Percentiles rank a stretch among this genome's conserved stretches.
These are phyloP conservation scores for Ptychoptera contaminata DNA, from an alignment of 2,888 invertebrate species.

Conservation along the genomic window DNA sequence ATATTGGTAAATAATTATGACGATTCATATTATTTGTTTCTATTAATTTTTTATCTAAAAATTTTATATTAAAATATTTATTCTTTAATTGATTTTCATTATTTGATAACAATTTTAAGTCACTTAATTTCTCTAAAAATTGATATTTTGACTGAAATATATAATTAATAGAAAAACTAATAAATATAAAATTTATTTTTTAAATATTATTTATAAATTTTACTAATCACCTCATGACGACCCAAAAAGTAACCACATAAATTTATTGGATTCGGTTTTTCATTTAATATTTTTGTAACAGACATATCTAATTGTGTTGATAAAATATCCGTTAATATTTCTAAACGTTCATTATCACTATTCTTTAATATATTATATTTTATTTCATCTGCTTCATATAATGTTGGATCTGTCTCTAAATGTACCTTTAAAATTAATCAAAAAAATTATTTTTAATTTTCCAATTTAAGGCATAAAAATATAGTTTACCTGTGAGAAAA, in stretches of 20 bases:
- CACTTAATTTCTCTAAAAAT: conserved; percentile 44
- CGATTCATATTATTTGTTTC: conserved; percentile 35
- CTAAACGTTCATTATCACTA: conserved; percentile 54
- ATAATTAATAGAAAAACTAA: too few species aligned
- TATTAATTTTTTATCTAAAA: conserved; percentile 49
- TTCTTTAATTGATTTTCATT: conserved; percentile 37
- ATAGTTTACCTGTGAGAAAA: conserved; percentile 56
- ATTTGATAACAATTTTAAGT: conserved; percentile 14
- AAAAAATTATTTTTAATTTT: background rate
- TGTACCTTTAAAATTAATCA: conserved; percentile 44
- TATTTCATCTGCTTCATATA: conserved; percentile 44
- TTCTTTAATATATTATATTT: conserved; percentile 40
- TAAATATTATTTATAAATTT: background rate
- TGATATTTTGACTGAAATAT: conserved; percentile 54
- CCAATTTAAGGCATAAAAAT: background rate
- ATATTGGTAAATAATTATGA: conserved; percentile 47
- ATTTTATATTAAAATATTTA: conserved; percentile 47
- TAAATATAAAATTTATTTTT: conserved; percentile 15
- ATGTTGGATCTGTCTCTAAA: conserved; percentile 58
- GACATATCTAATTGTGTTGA: conserved; percentile 43
- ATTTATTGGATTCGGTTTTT: background rate
- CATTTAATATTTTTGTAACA: conserved; percentile 7
- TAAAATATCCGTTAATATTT: conserved; percentile 62
- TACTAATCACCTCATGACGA: conserved; percentile 50
- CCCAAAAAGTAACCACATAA: conserved; percentile 49